These are phyloP conservation scores for Chelonia mydas DNA, from an alignment of 2,797 vertebrate genomes.

Conservation along the genomic window DNA sequence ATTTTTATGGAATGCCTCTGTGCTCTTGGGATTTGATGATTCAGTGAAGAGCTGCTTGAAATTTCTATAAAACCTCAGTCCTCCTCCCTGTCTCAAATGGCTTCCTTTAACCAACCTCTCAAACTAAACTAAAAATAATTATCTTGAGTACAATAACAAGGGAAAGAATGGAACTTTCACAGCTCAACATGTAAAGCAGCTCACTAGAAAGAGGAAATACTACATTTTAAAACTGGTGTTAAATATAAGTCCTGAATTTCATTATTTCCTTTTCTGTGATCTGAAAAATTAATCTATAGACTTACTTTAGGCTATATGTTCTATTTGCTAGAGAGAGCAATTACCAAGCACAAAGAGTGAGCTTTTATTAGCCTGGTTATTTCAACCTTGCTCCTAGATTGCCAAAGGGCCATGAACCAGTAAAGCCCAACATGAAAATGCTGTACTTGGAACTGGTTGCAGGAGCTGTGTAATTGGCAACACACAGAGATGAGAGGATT, in stretches of 20 bases:
- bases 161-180: constrained; percentile 34
- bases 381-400: neutral
- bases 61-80: constrained; percentile 51
- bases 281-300: neutral
- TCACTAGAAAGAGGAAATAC: neutral
- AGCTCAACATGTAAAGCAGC: neutral
- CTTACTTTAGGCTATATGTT: neutral
- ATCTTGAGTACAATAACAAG: constrained; percentile 27
- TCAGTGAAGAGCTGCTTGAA: constrained; percentile 55
- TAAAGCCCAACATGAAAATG: neutral
- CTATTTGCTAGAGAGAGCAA: neutral
- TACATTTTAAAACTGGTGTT: neutral
- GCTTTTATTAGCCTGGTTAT: neutral
- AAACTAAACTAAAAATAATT: constrained; percentile 44
- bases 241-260: neutral
- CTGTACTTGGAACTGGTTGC: neutral
- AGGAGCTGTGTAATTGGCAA: neutral
- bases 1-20: constrained; percentile 58
- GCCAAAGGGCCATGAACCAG: neutral
- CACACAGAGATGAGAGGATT: neutral
- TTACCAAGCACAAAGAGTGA: neutral
- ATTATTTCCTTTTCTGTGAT: neutral
- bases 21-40: constrained; percentile 73
- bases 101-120: constrained; percentile 42
- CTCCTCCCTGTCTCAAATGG: constrained; percentile 21